Evolutionary conservation across 2,113 vertebrate species (phyloP), one percentile per base, ranked within the genome.

Genomic region (Cichladusa arquata): DNA sequence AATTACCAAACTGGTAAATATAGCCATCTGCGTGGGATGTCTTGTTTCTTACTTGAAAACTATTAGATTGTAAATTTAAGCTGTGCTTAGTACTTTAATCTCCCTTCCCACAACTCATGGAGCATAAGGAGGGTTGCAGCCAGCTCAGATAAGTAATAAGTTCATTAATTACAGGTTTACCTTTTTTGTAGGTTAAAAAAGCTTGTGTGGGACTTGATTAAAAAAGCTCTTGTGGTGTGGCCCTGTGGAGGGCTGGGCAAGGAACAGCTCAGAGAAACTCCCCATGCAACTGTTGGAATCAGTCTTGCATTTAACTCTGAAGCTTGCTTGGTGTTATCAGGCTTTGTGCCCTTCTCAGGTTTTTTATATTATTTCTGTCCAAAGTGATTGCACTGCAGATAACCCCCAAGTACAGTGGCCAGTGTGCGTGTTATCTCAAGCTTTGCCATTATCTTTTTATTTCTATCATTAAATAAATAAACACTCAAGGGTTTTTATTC

Each of bases 1-100:
- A 97, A 96, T 96, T 97, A 93, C 76, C 88, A 89, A 93, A 81
- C 86, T 94, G 95, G 90, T 86, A 93, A 95, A 82, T 95, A 93
- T 69, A 96, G 53, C 83, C 60, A 58, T 61, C 70, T 87, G 70
- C 91, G 94, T 92, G 80, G 88, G 90, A 81, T 92, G 72, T 62
- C 87, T 89, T 92, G 88, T 73, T 96, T 96, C 80, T 95, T 70
- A 94, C 65, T 79, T 22, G 14, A 78, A 86, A 80, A 93, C 29
- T 94, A 92, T 96, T 86, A 79, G 93, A 54, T 90, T 88, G 87
- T 91, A 92, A 91, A 93, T 95, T 93, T 92, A 70, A 86, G 56
- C 56, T 48, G 33, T 54, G 54, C 85, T 90, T 88, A 86, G 93
- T 65, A 16, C 71, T 92, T 95, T 62, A 51, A 77, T 95, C 94